Conservation (phyloP, 2,113 vertebrate genomes). For the Petromus typicus region DNA sequence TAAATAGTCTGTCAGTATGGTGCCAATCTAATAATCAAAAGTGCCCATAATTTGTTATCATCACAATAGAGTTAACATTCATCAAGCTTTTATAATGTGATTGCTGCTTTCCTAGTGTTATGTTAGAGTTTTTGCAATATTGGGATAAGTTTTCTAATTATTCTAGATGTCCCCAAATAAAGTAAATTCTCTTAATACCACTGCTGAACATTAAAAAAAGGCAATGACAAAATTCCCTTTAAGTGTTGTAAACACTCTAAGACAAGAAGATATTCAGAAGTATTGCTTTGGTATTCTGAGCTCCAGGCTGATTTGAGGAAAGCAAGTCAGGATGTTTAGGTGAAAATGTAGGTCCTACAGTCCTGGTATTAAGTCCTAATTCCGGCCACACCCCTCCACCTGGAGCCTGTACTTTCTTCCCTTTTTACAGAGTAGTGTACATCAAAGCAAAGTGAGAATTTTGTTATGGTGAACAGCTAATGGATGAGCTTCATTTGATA, state of each 20-base stretch:
- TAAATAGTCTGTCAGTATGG: not conserved
- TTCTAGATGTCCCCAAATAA: too few relatives aligned
- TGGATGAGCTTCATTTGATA: not conserved
- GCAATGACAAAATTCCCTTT: not conserved
- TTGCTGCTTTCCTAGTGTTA: not conserved
- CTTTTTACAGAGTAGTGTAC: too few relatives aligned
- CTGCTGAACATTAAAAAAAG: not conserved
- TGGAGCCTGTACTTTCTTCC: too few relatives aligned
- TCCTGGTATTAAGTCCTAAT: not conserved
- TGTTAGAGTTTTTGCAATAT: not conserved
- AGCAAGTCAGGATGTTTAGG: not conserved
- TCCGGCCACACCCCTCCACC: not conserved
- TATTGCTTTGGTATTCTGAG: not conserved
- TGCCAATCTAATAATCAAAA: constrained; percentile 6
- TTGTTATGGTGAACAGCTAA: not conserved
- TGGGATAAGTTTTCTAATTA: too few relatives aligned
- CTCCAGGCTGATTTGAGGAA: not conserved
- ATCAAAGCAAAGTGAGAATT: not conserved
- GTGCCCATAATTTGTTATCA: not conserved
- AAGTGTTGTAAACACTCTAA: not conserved
- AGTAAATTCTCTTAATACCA: too few relatives aligned
- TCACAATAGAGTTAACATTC: not conserved
- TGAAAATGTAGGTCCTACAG: not conserved
- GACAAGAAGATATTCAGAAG: not conserved
- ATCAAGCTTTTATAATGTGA: not conserved